Conservation (phyloP, 2,888 invertebrate genomes). For the Ormyrus pomaceus region DNA sequence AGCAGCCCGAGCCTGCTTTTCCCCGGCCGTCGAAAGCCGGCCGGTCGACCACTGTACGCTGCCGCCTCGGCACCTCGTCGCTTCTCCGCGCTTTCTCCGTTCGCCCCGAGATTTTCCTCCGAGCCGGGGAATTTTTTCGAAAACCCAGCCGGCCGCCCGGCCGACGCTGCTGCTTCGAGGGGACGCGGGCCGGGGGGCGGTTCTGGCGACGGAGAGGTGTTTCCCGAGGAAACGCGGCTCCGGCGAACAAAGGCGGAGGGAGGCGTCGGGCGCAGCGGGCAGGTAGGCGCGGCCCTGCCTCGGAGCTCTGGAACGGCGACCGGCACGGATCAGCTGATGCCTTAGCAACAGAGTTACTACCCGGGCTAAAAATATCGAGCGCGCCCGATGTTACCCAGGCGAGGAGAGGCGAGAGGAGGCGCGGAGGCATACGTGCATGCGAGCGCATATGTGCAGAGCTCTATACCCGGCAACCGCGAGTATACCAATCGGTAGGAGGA, state of each 20-base stretch:
- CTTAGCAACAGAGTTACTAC: slow-evolving; percentile 73
- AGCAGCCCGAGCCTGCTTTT: not conserved
- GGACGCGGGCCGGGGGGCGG: not conserved
- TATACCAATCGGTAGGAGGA: too few relatives aligned
- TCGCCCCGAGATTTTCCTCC: not conserved
- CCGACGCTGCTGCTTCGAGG: not conserved
- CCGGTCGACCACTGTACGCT: slow-evolving; percentile 20
- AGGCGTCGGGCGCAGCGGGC: slow-evolving; percentile 20
- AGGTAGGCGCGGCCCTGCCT: slow-evolving; percentile 37
- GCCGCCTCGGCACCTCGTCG: slow-evolving; percentile 1
- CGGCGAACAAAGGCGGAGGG: slow-evolving; percentile 35
- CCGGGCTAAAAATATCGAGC: slow-evolving; percentile 66
- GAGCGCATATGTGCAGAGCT: too few relatives aligned
- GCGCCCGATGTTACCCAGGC: not conserved
- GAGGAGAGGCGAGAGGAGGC: too few relatives aligned
- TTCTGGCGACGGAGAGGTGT: not conserved
- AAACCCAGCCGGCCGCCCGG: too few relatives aligned
- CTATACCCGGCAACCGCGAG: too few relatives aligned
- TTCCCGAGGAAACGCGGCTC: not conserved
- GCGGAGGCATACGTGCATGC: too few relatives aligned
- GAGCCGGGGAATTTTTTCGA: not conserved
- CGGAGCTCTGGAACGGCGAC: slow-evolving; percentile 52
- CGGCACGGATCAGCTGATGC: slow-evolving; percentile 73
- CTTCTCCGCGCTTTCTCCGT: too few relatives aligned
- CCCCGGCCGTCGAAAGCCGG: slow-evolving; percentile 45